Evolutionary conservation across 2,113 vertebrate genomes (phyloP).

Genomic region (Microtus pennsylvanicus): DNA sequence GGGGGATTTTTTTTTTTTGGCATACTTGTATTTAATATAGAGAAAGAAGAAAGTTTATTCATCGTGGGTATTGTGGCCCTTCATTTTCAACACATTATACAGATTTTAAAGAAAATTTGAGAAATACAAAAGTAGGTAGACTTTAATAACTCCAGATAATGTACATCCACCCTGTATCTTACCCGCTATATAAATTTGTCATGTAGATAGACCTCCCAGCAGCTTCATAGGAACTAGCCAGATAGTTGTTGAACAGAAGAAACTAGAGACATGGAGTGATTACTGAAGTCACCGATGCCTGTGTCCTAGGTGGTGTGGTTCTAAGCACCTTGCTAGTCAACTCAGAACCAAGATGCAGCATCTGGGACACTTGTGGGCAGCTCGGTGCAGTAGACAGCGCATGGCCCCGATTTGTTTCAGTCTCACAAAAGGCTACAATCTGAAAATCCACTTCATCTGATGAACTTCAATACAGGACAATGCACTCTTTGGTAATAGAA

Average conservation of each 20-base stretch:
- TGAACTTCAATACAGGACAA: background rate
- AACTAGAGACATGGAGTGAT: background rate
- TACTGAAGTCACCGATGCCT: background rate
- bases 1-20: background rate
- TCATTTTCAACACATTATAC: background rate
- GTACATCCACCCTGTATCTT: background rate
- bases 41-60: background rate
- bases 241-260: background rate
- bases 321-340: conserved; percentile 20
- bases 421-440: conserved; percentile 10
- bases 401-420: background rate
- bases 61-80: background rate
- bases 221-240: background rate
- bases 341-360: background rate
- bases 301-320: background rate
- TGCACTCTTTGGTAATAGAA: conserved; percentile 39
- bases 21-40: conserved; percentile 13
- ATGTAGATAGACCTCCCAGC: background rate
- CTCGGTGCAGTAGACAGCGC: background rate
- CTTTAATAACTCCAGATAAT: conserved; percentile 1
- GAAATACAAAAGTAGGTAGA: conserved; percentile 40
- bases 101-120: conserved; percentile 32
- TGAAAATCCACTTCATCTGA: conserved; percentile 50
- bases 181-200: background rate
- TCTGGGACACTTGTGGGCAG: conserved; percentile 6